Evolutionary conservation across 2,797 vertebrate species (phyloP).

Genomic region (Amphiprion clarkii): DNA sequence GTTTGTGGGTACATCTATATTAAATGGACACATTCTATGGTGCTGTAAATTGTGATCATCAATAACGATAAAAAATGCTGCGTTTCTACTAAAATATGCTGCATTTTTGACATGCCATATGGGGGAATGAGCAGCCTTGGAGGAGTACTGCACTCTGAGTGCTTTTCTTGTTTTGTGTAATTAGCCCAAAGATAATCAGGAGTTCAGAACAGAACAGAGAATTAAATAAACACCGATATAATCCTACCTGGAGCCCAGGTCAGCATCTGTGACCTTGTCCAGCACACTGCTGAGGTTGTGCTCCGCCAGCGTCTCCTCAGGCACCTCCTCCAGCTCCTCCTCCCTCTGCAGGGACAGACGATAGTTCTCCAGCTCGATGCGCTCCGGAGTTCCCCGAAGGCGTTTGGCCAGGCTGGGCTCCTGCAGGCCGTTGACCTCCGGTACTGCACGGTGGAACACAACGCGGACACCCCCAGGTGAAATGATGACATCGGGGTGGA

Average conservation of each 20-base stretch:
- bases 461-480: constrained; percentile 12
- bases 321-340: constrained; percentile 93
- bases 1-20: too few species aligned
- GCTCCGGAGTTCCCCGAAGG: constrained; percentile 93
- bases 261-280: constrained; percentile 90
- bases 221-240: accelerated
- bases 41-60: too few species aligned
- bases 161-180: not conserved
- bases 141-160: too few species aligned
- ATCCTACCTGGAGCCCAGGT: constrained; percentile 92
- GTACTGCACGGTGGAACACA: constrained; percentile 70
- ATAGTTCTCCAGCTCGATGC: constrained; percentile 98
- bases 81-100: too few species aligned
- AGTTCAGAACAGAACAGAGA: too few species aligned
- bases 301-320: constrained; percentile 95
- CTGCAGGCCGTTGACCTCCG: constrained; percentile 91
- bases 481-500: constrained; percentile 40
- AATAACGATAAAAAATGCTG: too few species aligned
- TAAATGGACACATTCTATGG: too few species aligned
- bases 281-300: constrained; percentile 97
- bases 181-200: not conserved
- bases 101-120: too few species aligned
- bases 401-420: constrained; percentile 93
- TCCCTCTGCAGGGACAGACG: constrained; percentile 91
- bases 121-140: too few species aligned